phyloP scores from a whole-genome alignment of 2,888 invertebrate genomes.

The Proisotoma minuta region DNA sequence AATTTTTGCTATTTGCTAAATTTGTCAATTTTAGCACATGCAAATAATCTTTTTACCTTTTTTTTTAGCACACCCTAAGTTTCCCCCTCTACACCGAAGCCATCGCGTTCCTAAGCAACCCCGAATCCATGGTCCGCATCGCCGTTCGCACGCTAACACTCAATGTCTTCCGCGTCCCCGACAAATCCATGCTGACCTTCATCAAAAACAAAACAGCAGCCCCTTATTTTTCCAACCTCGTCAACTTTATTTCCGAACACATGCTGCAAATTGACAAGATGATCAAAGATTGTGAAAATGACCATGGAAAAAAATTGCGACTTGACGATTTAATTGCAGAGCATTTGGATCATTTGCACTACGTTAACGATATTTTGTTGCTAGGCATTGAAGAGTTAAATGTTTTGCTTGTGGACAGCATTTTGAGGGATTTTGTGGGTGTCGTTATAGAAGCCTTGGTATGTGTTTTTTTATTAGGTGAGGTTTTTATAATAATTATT shows the following conservation, averaged over 20 bases:
- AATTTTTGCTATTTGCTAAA: no score
- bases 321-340: constrained; percentile 91
- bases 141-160: constrained; percentile 95
- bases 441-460: no score
- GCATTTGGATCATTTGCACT: constrained; percentile 94
- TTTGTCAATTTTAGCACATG: no score
- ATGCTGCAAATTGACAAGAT: constrained; percentile 83
- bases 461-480: no score
- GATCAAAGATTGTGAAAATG: background rate
- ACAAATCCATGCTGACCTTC: constrained; percentile 89
- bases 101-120: constrained; percentile 98
- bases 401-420: constrained; percentile 76
- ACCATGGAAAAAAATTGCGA: background rate
- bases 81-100: constrained; percentile 99
- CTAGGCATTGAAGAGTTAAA: constrained; percentile 88
- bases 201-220: constrained; percentile 94
- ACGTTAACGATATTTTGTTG: constrained; percentile 91
- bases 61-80: constrained; percentile 86
- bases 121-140: constrained; percentile 98
- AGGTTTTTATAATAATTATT: no score
- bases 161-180: constrained; percentile 93
- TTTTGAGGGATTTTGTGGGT: no score
- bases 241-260: constrained; percentile 98
- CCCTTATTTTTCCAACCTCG: constrained; percentile 96
- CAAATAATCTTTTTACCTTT: background rate